Evolutionary conservation across 2,888 invertebrate species (phyloP), one percentile per base, ranked within the genome.

Genomic region (Asteroscopus sphinx): DNA sequence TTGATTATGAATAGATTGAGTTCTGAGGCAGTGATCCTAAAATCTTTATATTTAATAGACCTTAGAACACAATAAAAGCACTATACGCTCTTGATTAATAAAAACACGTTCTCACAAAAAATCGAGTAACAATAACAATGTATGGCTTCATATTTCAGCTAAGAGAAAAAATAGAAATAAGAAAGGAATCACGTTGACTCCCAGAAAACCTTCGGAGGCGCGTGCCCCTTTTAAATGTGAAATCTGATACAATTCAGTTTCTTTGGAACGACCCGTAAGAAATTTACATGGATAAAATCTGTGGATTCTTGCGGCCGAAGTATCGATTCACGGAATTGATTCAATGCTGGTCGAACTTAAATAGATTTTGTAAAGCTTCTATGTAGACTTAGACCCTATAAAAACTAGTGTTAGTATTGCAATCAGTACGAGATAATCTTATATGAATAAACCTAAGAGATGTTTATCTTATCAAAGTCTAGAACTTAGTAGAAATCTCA

Each of bases 151-250:
- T 36, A 49, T 46, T 53, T 12, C 37, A 21, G 25, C 16, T 3
- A 32, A 66, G 3, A 25, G 8, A 56, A 39, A 16, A 35, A 32
- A 3, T 0, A n/a, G 12, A 37, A 44, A 30, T 26, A 37, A 30
- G 6, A 57, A 45, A 35, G 7, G 1, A 35, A 25, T 32, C 36
- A 42, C 47, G 16, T 59, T 40, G 28, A 52, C 28, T 55, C 46
- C 36, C 35, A 48, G 51, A 63, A 53, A 48, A 33, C 15, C 44
- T 17, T 8, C 2, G 32, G 12, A 60, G 16, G 28, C 59, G 30
- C 51, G 59, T 64, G 64, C 69, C 45, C 30, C 44, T 55, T 57
- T 66, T 51, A 51, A 54, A 66, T 42, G 42, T 26, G 51, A 67
- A 52, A 70, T 67, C 30, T 54, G 71, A 68, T 62, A 55, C 52